Base-by-base conservation (phyloP, 2,113 vertebrate genomes). In the Neolamprologus modestus region DNA sequence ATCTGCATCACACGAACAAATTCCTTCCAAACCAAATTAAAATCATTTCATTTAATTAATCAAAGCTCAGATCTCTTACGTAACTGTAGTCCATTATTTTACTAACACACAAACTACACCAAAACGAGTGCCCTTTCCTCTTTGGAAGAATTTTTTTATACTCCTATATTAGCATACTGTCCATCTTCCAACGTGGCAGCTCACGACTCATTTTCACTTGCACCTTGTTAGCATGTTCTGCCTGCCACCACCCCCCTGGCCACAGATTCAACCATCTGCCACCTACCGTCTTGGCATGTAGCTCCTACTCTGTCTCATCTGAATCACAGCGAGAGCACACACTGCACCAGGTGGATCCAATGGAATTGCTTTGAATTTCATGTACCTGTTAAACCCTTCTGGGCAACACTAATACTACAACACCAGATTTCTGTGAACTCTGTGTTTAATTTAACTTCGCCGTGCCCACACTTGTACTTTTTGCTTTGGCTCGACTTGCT, bases 231-330 rank as follows among this genome's bases (percentile, higher is more conserved):
- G 81, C 59, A 63, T 81, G 87, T 86, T 85, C 84, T 78, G 78
- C 83, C 84, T 88, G 83, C 53, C 83, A 71, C 66, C 71, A n/a
- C 79, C 80, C 84, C 82, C 17, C 52, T 93, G 92, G 89, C 90
- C 76, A 83, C 81, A 81, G 61, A 92, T 82, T 85, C 59, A 8
- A 92, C 95, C 95, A 96, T 95, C 94, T 96, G 96, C 91, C 82
- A 81, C 42, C 91, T 84, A 80, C 42, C 13, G 82, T 24, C 28
- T 76, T 93, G 95, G 88, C 90, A 85, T 50, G 35, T 82, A n/a
- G 57, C 84, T 57, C 71, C 8, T 61, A 68, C 50, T 59, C 80
- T 16, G 78, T 82, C 85, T 92, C 84, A 76, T 91, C 79, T 89
- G 81, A 90, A 86, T 94, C 86, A 66, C 89, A 81, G 84, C 6